These are phyloP conservation scores for Hyposmocoma kahamanoa DNA, from an alignment of 1,140 invertebrate species.

Conservation along the genomic window DNA sequence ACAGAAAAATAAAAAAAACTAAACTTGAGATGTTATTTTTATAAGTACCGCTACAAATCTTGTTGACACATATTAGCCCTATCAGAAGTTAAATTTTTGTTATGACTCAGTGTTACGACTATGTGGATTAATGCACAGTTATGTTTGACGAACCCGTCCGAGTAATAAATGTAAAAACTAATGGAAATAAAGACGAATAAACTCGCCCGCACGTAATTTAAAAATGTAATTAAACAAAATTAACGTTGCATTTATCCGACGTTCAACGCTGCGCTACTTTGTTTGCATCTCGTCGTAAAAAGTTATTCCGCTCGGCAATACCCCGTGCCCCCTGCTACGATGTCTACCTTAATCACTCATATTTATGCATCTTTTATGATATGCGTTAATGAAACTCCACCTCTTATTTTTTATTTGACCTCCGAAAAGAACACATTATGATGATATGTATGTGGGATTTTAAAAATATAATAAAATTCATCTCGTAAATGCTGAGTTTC, in stretches of 20 bases:
- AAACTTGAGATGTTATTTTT: too few species aligned
- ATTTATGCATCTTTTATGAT: conserved; percentile 64
- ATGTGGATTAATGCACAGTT: too few species aligned
- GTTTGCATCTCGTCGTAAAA: conserved; percentile 49
- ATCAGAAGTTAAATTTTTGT: too few species aligned
- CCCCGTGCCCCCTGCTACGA: conserved; percentile 36
- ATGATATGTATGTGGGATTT: too few species aligned
- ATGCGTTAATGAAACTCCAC: conserved; percentile 49
- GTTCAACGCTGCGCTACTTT: conserved; percentile 22
- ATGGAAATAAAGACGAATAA: too few species aligned
- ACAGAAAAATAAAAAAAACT: too few species aligned
- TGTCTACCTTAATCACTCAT: conserved; percentile 59
- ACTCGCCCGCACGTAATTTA: conserved; percentile 31
- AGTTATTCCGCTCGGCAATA: conserved; percentile 38
- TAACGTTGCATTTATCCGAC: conserved; percentile 24
- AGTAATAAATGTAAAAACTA: too few species aligned
- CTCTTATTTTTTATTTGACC: conserved; percentile 30
- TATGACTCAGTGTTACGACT: too few species aligned
- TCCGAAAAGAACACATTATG: conserved; percentile 23
- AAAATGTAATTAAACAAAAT: conserved; percentile 41
- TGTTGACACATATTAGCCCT: too few species aligned
- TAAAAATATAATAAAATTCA: conserved; percentile 33
- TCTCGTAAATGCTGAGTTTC: background rate
- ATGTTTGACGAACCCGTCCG: too few species aligned
- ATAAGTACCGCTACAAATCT: too few species aligned